A percentile compares a stretch with the other conserved stretches of the same genome.
Conservation (phyloP, 2,797 vertebrate species). For the Rhinella marina region DNA sequence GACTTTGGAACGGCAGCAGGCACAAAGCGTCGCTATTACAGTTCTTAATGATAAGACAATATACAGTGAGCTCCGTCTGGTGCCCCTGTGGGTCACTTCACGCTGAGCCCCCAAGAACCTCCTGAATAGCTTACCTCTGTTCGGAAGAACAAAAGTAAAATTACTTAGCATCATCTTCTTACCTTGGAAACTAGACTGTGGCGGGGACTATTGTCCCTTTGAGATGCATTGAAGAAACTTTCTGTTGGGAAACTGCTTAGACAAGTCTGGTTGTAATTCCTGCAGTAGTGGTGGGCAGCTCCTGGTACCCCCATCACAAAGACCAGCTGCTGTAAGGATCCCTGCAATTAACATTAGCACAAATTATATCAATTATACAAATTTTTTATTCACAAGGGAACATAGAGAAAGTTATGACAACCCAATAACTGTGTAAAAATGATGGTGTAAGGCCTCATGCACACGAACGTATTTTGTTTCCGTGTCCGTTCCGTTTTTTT, state of each 20-base stretch:
- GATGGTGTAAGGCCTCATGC: too few relatives aligned
- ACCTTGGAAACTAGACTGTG: background rate
- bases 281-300: conserved; percentile 78
- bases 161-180: background rate
- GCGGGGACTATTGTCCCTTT: background rate
- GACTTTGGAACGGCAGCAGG: too few relatives aligned
- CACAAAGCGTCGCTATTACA: too few relatives aligned
- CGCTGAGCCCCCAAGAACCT: too few relatives aligned
- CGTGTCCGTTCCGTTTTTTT: too few relatives aligned
- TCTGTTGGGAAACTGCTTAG: background rate
- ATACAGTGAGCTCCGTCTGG: too few relatives aligned
- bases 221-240: accelerated
- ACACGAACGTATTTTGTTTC: too few relatives aligned
- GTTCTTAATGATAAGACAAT: too few relatives aligned
- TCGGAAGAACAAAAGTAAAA: background rate
- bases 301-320: conserved; percentile 83
- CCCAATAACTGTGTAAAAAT: background rate
- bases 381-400: background rate
- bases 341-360: conserved; percentile 70
- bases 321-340: conserved; percentile 79
- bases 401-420: background rate
- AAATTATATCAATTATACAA: background rate
- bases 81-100: too few relatives aligned
- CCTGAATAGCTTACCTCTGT: background rate
- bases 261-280: conserved; percentile 70